These are phyloP conservation scores for Agelas oroides DNA, from an alignment of 37 sponge, comb jelly and placozoan genomes.

Conservation along the genomic window DNA sequence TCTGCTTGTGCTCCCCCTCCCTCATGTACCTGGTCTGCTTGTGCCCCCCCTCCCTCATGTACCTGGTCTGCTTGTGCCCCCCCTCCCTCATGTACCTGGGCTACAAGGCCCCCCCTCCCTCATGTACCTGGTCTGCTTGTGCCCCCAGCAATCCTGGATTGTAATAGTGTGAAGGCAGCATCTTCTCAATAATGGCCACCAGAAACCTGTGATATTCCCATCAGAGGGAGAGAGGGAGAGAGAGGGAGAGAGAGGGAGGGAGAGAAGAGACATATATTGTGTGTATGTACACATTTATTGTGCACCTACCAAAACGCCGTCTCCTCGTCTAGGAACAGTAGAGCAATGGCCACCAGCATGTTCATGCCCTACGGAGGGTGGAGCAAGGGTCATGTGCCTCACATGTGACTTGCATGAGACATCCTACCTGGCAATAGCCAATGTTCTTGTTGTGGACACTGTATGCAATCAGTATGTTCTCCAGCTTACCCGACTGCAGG, in stretches of 20 bases:
- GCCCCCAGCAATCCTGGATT: conserved; percentile 56
- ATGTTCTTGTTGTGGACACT: conserved; percentile 57
- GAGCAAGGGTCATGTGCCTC: too few species aligned
- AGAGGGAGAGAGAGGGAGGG: neutral
- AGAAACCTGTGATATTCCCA: conserved; percentile 62
- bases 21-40: too few species aligned
- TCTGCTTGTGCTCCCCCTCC: too few species aligned
- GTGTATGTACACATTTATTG: neutral
- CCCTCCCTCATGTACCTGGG: too few species aligned
- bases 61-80: too few species aligned
- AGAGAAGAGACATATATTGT: neutral
- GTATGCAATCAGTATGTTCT: conserved; percentile 55
- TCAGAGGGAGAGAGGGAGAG: neutral
- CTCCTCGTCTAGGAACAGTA: conserved; percentile 84
- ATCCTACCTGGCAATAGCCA: conserved; percentile 76
- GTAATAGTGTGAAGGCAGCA: conserved; percentile 61
- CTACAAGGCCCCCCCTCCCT: too few species aligned
- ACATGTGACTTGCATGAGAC: neutral
- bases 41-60: too few species aligned
- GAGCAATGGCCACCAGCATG: conserved; percentile 74
- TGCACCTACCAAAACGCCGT: conserved; percentile 69
- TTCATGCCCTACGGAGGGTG: conserved; percentile 78
- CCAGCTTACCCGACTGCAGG: conserved; percentile 47
- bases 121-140: conserved; percentile 53
- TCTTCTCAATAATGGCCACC: conserved; percentile 68